Percentiles rank a stretch among this genome's conserved stretches.
Conservation (phyloP, 2,113 vertebrate species). For the Plotosus lineatus region DNA sequence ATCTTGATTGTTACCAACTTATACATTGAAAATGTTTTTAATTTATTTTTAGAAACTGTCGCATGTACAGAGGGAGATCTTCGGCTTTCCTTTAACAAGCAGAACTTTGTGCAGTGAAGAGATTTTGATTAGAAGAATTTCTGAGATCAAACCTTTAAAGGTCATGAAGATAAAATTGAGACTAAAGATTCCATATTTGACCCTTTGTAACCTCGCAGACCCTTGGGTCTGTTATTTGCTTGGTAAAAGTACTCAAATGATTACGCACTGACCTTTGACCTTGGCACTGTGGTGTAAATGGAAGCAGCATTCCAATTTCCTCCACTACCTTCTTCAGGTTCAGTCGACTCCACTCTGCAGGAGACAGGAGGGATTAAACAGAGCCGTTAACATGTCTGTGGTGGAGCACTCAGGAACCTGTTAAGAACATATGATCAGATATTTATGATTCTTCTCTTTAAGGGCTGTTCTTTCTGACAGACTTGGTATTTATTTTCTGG, state of each 20-base stretch:
- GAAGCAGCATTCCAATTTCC: slow-evolving; percentile 11
- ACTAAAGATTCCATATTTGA: not conserved
- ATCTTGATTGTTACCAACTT: no score
- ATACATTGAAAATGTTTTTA: no score
- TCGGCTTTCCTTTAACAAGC: not conserved
- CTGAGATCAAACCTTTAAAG: not conserved
- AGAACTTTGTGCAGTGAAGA: not conserved
- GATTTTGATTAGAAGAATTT: not conserved
- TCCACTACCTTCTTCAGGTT: not conserved
- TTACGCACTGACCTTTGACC: slow-evolving; percentile 69
- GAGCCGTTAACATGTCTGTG: not conserved
- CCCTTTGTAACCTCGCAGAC: no score
- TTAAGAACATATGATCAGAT: not conserved
- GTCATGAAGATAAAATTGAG: not conserved
- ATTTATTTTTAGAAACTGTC: not conserved
- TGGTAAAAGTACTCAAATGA: not conserved
- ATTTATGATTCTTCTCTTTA: not conserved
- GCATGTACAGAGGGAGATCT: not conserved
- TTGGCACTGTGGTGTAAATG: slow-evolving; percentile 58
- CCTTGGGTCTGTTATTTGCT: not conserved
- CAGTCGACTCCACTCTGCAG: slow-evolving; percentile 53
- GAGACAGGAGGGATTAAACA: not conserved
- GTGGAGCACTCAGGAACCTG: not conserved
- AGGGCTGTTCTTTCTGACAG: no score
- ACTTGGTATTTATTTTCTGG: no score